phyloP scores from a whole-genome alignment of 2,888 invertebrate species.

The Meghimatium bilineatum region DNA sequence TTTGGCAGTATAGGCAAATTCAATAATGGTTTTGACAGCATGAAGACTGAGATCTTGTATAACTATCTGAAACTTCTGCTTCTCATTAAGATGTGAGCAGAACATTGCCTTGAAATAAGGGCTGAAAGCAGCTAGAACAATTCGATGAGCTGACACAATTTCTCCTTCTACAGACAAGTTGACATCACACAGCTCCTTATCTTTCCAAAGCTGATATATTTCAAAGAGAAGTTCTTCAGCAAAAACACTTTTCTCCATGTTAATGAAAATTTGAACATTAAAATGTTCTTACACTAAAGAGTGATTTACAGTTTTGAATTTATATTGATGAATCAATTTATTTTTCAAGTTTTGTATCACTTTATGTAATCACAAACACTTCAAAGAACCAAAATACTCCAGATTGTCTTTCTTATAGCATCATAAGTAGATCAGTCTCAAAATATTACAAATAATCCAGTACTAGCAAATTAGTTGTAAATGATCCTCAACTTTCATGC shows the following conservation, averaged over 20 bases:
- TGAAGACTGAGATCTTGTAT: conserved; percentile 47
- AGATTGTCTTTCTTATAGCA: not conserved
- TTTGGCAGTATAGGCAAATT: conserved; percentile 51
- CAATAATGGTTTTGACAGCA: conserved; percentile 44
- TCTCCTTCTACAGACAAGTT: conserved; percentile 43
- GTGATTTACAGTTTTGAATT: not conserved
- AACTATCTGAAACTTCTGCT: conserved; percentile 40
- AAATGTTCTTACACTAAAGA: not conserved
- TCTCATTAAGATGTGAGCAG: conserved; percentile 52
- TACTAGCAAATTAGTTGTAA: not conserved
- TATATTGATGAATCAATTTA: not conserved
- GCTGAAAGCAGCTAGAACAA: conserved; percentile 52
- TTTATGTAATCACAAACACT: not conserved
- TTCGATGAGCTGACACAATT: conserved; percentile 50
- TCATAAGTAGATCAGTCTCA: not conserved
- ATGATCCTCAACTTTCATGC: not conserved
- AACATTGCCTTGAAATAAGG: conserved; percentile 56
- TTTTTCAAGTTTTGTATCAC: not conserved
- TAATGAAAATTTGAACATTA: not conserved
- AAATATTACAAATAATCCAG: not conserved
- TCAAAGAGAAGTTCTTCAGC: conserved; percentile 37
- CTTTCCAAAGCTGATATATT: conserved; percentile 47
- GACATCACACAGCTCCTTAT: conserved; percentile 52
- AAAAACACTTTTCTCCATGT: conserved; percentile 43
- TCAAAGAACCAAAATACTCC: not conserved